These are phyloP conservation scores for Nyctibius grandis DNA, from an alignment of 2,797 vertebrate species.

Conservation along the genomic window DNA sequence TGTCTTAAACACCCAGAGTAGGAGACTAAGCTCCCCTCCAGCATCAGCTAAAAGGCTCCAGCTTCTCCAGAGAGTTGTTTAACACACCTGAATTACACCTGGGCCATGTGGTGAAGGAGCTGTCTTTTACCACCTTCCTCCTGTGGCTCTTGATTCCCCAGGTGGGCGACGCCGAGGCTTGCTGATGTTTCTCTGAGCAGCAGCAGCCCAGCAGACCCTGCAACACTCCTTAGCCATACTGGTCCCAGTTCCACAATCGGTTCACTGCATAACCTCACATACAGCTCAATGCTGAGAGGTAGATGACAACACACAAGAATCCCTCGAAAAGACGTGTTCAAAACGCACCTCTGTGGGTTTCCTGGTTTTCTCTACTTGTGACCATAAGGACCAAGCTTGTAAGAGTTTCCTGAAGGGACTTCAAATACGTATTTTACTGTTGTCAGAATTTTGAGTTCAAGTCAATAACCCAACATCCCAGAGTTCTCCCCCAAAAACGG, in stretches of 20 bases:
- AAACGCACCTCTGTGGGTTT: neutral
- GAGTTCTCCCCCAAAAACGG: neutral
- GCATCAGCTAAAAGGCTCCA: neutral
- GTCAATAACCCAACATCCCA: neutral
- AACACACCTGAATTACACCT: neutral
- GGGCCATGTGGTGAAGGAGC: neutral
- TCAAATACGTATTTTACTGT: neutral
- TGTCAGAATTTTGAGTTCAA: neutral
- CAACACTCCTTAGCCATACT: neutral
- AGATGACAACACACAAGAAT: neutral
- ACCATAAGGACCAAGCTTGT: neutral
- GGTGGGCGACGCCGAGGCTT: neutral
- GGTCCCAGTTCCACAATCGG: neutral
- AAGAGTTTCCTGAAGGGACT: neutral
- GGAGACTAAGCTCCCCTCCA: neutral
- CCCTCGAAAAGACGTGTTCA: accelerated
- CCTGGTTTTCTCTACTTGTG: neutral
- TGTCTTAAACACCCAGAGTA: neutral
- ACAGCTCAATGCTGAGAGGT: accelerated
- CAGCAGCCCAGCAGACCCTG: neutral
- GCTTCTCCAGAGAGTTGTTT: neutral
- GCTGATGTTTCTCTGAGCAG: neutral
- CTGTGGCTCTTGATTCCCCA: neutral
- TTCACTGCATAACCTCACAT: accelerated
- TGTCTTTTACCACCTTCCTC: neutral